Evolutionary conservation across 1,140 invertebrate species (phyloP), one percentile per base, ranked within the genome.

Genomic region (Euura lappo): DNA sequence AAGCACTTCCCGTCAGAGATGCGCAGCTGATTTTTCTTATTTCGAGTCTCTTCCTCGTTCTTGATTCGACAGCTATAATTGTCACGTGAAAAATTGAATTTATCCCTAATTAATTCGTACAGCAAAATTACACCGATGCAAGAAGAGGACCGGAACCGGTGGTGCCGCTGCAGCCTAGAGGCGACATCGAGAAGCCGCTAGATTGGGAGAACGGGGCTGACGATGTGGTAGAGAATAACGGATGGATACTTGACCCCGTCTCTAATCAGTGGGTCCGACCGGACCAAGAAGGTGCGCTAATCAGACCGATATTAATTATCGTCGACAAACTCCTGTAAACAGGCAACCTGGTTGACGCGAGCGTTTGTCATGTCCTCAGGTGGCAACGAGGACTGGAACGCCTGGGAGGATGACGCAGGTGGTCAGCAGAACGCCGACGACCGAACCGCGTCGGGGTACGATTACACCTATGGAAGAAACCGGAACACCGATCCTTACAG

Each of bases 151-250:
- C 69, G 11, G 3, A 47, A 28, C 69, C 69, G 44, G 69, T 70
- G 8, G 69, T 70, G 6, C 69, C 44, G 11, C 3, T 70, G n/a
- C 28, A 28, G 28, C 6, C 45, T 47, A 42, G 69, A 44, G 69
- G 69, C n/a, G 69, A 70, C 42, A 70, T 70, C 11, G 69, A 8
- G 28, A 70, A 70, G n/a, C 69, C 69, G 5, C 43, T 45, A 28
- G 68, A 44, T 44, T 44, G n/a, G 13, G 69, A 70, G 43, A 44
- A 70, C n/a, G 44, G 4, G 11, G 11, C 6, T 44, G 8, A 13
- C 5, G 42, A 10, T 11, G 11, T 45, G 44, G 8, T 45, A 7
- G 13, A 70, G 4, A 10, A 42, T 44, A 10, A 42, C 8, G 67
- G 67, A 43, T 10, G 67, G 11, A 2, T 6, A n/a, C 3, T 4